These are phyloP conservation scores for Abramis brama DNA, from an alignment of 2,113 vertebrate genomes.

Conservation along the genomic window DNA sequence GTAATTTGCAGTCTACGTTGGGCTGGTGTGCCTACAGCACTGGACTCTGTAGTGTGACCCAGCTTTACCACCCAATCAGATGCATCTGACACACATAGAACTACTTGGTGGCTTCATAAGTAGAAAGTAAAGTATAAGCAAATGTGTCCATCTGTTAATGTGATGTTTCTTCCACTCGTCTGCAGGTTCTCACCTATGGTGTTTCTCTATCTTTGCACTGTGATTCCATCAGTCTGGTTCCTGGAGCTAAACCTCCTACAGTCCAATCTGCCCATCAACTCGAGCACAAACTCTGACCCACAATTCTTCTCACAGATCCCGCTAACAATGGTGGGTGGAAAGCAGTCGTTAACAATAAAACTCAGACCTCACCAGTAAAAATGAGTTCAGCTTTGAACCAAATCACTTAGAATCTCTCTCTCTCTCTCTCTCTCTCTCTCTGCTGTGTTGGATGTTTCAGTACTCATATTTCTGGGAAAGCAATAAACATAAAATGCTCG, in stretches of 20 bases:
- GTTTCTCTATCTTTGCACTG: slow-evolving; percentile 77
- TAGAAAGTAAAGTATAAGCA: background rate
- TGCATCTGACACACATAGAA: slow-evolving; percentile 31
- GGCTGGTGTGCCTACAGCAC: slow-evolving; percentile 50
- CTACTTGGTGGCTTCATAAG: background rate
- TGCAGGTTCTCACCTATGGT: slow-evolving; percentile 78
- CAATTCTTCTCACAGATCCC: slow-evolving; percentile 67
- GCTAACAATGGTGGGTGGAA: slow-evolving; percentile 67
- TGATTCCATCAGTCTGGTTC: slow-evolving; percentile 78
- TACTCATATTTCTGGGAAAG: slow-evolving; percentile 2
- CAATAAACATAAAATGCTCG: background rate
- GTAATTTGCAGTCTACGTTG: slow-evolving; percentile 74
- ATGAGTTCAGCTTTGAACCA: background rate
- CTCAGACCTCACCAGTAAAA: background rate
- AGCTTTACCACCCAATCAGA: slow-evolving; percentile 28
- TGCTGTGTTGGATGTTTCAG: background rate
- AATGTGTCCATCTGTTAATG: background rate
- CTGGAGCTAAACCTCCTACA: slow-evolving; percentile 76
- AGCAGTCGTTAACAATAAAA: slow-evolving; percentile 7
- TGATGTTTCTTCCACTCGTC: background rate
- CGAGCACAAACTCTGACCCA: slow-evolving; percentile 62
- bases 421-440: background rate
- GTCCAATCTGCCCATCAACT: slow-evolving; percentile 68
- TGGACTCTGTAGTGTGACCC: slow-evolving; percentile 30
- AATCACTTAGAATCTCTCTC: background rate